Evolutionary conservation across 2,113 vertebrate genomes (phyloP), one percentile per base, ranked within the genome.

Genomic region (Saiga tatarica): DNA sequence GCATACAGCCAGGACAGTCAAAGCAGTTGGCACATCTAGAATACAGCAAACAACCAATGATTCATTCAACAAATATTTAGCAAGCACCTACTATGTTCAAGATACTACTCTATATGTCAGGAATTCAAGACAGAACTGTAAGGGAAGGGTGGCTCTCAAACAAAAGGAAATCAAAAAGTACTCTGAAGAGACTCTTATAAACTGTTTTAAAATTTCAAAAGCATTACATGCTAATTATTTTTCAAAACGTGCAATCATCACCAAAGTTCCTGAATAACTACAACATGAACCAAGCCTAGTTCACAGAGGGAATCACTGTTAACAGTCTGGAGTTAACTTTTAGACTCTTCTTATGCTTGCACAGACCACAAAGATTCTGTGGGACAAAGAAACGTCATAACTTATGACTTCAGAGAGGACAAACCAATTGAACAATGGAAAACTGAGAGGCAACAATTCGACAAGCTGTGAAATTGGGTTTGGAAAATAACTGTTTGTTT

Each of bases 1-100:
- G 99, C 99, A 99, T 99, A 98, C 99, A 99, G 95, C 99, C 99
- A 0, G 99, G 99, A 96, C 99, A 99, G 98, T 99, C 99, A 86
- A 99, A 99, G 98, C 99, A 99, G 97, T 99, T 99, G 8, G 99
- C 99, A 98, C 99, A 99, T 95, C 99, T 99, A 87, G 8, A 91
- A 47, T 28, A 96, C 14, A 89, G 39, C 92, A 79, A 94, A 6
- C 78, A 64, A 74, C 30, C n/a, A 64, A 39, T 45, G 26, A 50
- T 14, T 94, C 19, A 45, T 15, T 87, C 42, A 28, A 11, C 47
- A 21, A 83, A 28, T 50, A 86, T 14, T 91, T 89, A 84, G 36
- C n/a, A 64, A 91, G 42, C 15, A 95, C 52, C 60, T 59, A 52
- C 52, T 42, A 14, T 12, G 30, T n/a, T 21, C 28, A 53, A 67